A percentile compares a stretch with the other conserved stretches of the same genome.
Evolutionary conservation across 2,888 invertebrate species (phyloP).

Genomic region (Pseudolycoriella hygida): DNA sequence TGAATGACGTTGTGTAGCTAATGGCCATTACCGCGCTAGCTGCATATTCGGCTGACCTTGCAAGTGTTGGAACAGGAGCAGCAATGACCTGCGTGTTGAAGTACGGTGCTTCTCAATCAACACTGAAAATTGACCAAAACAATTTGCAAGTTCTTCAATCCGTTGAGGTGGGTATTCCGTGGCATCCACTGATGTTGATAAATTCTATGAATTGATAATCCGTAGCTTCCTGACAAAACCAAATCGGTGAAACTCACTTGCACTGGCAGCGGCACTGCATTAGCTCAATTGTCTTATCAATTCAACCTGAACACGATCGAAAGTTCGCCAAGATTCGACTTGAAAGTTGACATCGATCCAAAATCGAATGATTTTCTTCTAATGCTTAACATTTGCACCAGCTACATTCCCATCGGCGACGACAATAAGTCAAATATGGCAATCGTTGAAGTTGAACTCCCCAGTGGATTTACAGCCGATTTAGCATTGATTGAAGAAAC

Average conservation of each 20-base stretch:
- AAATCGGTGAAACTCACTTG: slow-evolving; percentile 56
- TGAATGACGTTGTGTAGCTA: no score
- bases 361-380: slow-evolving; percentile 57
- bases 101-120: no score
- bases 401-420: slow-evolving; percentile 39
- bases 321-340: slow-evolving; percentile 68
- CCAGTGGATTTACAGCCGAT: slow-evolving; percentile 81
- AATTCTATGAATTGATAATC: no score
- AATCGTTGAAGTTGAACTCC: slow-evolving; percentile 74
- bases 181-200: no score
- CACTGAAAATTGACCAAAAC: slow-evolving; percentile 49
- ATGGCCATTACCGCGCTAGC: slow-evolving; percentile 54
- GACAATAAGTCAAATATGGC: slow-evolving; percentile 67
- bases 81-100: no score
- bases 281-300: slow-evolving; percentile 59
- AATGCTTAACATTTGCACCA: slow-evolving; percentile 62
- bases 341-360: slow-evolving; percentile 73
- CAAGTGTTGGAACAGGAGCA: no score
- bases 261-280: slow-evolving; percentile 60
- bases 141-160: slow-evolving; percentile 72
- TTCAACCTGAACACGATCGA: slow-evolving; percentile 77
- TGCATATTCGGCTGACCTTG: slow-evolving; percentile 40
- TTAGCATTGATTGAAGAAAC: slow-evolving; percentile 40
- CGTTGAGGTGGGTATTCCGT: slow-evolving; percentile 57
- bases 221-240: slow-evolving; percentile 36